These are phyloP conservation scores for Ellobium chinense DNA, from an alignment of 2,888 invertebrate species.

Conservation along the genomic window DNA sequence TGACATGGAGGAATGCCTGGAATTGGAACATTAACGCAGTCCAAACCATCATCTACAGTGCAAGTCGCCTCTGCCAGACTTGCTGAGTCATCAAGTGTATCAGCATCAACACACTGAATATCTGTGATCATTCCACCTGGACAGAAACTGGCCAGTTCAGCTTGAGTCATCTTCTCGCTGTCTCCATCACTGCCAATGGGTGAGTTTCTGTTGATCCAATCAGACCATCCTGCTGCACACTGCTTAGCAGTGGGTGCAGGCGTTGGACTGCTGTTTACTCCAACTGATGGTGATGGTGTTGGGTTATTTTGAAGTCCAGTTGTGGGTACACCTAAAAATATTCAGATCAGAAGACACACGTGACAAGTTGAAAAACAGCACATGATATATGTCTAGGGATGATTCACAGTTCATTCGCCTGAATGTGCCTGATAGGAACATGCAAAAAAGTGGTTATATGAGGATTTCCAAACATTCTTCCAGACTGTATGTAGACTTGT, in stretches of 20 bases:
- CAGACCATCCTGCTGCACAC: conserved; percentile 57
- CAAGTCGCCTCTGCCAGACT: conserved; percentile 66
- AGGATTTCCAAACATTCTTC: too few relatives aligned
- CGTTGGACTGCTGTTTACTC: too few relatives aligned
- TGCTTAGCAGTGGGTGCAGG: not conserved
- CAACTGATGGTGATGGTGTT: too few relatives aligned
- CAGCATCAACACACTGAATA: conserved; percentile 69
- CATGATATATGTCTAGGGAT: too few relatives aligned
- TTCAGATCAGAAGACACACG: too few relatives aligned
- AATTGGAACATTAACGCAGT: conserved; percentile 6
- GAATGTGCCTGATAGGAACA: too few relatives aligned
- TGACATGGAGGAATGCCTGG: conserved; percentile 52
- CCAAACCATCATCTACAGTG: conserved; percentile 83
- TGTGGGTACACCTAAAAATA: too few relatives aligned
- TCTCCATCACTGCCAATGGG: conserved; percentile 62
- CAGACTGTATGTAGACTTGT: too few relatives aligned
- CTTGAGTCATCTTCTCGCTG: conserved; percentile 56
- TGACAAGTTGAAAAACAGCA: too few relatives aligned
- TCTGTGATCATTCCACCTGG: conserved; percentile 64
- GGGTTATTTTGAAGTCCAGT: too few relatives aligned
- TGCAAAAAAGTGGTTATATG: too few relatives aligned
- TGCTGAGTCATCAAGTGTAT: conserved; percentile 58
- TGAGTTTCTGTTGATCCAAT: conserved; percentile 65
- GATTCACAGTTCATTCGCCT: too few relatives aligned
- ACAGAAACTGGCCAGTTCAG: conserved; percentile 62